Percentiles rank a stretch among this genome's conserved stretches.
phyloP scores from a whole-genome alignment of 2,113 vertebrate species.

The Promerops cafer region DNA sequence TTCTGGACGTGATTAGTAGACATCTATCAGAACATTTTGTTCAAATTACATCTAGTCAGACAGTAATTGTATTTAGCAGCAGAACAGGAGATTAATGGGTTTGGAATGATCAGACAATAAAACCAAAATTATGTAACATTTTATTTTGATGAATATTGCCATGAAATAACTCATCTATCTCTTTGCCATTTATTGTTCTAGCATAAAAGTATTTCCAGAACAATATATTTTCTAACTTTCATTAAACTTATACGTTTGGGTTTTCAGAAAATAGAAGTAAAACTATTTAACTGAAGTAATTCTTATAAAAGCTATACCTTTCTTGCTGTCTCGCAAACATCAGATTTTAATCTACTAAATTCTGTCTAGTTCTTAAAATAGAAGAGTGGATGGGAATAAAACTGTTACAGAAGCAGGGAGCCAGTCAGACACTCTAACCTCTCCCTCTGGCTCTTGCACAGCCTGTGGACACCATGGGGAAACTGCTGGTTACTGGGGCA shows the following conservation, averaged over 20 bases:
- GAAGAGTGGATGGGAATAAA: not conserved
- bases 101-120: slow-evolving; percentile 16
- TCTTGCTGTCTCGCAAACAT: not conserved
- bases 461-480: not conserved
- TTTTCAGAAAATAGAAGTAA: not conserved
- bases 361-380: not conserved
- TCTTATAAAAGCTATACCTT: not conserved
- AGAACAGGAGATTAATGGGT: not conserved
- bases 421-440: not conserved
- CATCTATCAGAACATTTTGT: slow-evolving; percentile 23
- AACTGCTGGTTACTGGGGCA: not conserved
- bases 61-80: not conserved
- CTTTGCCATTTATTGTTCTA: not conserved
- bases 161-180: not conserved
- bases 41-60: not conserved
- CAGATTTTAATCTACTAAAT: not conserved
- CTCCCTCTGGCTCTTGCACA: not conserved
- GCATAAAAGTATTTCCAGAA: not conserved
- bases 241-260: not conserved
- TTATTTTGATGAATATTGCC: not conserved
- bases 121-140: not conserved
- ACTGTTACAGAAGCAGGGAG: not conserved
- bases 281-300: not conserved
- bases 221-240: not conserved
- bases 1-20: not conserved